Evolutionary conservation across 2,888 invertebrate genomes (phyloP).

Genomic region (Tipula unca): DNA sequence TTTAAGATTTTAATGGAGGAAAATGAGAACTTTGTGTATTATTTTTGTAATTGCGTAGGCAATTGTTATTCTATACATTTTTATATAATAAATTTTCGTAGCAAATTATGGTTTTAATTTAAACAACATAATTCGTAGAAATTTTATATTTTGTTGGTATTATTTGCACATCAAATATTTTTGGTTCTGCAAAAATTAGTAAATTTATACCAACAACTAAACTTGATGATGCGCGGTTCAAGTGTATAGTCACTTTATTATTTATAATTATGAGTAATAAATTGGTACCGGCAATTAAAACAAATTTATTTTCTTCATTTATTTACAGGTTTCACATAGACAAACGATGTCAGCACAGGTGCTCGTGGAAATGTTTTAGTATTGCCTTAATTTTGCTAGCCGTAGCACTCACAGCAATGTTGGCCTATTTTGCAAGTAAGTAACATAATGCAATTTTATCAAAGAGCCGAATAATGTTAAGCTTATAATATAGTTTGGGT

Average conservation of each 20-base stretch:
- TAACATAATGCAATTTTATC: conserved; percentile 25
- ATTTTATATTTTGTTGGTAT: neutral
- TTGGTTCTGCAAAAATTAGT: neutral
- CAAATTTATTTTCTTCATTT: neutral
- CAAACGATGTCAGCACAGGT: conserved; percentile 86
- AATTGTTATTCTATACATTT: neutral
- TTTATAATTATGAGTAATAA: no score
- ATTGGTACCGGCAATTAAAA: no score
- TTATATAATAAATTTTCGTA: neutral
- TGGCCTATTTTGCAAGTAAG: conserved; percentile 93
- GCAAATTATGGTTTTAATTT: neutral
- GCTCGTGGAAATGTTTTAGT: conserved; percentile 95
- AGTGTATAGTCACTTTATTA: no score
- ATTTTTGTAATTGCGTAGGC: neutral
- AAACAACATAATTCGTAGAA: neutral
- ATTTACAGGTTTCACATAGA: conserved; percentile 71
- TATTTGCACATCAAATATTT: neutral
- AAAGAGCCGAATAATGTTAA: no score
- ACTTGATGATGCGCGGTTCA: no score
- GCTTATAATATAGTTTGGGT: neutral
- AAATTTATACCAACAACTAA: neutral
- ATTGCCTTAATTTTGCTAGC: conserved; percentile 86
- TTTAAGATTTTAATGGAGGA: neutral
- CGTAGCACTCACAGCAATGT: conserved; percentile 84
- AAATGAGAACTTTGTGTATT: neutral